A percentile compares a stretch with the other conserved stretches of the same genome.
Conservation (phyloP, 2,113 vertebrate species). For the Tauraco erythrolophus region DNA sequence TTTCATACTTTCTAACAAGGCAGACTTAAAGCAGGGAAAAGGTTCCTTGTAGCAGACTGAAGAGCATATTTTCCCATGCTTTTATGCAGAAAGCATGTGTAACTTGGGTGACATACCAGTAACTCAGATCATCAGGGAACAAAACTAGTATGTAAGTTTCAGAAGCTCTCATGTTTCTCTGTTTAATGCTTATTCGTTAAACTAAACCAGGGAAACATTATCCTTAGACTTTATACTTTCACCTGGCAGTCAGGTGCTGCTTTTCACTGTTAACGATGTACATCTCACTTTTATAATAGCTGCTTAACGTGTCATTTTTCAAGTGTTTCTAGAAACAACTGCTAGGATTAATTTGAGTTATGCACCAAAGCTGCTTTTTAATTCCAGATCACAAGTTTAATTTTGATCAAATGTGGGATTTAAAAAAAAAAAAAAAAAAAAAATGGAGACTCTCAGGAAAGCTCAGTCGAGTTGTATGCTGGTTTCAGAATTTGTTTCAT, state of each 20-base stretch:
- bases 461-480: neutral
- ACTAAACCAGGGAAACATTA: neutral
- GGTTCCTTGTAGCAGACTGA: fast-evolving
- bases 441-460: neutral
- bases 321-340: neutral
- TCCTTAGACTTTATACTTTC: neutral
- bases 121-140: neutral
- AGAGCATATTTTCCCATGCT: neutral
- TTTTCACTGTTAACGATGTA: neutral
- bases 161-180: neutral
- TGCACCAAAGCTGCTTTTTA: neutral
- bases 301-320: neutral
- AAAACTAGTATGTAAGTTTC: neutral
- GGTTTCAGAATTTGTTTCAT: neutral
- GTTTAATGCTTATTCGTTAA: neutral
- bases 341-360: neutral
- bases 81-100: neutral
- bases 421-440: neutral
- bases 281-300: neutral
- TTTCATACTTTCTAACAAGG: neutral
- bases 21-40: neutral
- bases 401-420: neutral
- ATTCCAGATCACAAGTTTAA: constrained; percentile 12
- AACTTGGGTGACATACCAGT: fast-evolving
- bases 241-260: neutral